These are phyloP conservation scores for Fissipunctia ypsillon DNA, from an alignment of 2,888 invertebrate genomes.

Conservation along the genomic window DNA sequence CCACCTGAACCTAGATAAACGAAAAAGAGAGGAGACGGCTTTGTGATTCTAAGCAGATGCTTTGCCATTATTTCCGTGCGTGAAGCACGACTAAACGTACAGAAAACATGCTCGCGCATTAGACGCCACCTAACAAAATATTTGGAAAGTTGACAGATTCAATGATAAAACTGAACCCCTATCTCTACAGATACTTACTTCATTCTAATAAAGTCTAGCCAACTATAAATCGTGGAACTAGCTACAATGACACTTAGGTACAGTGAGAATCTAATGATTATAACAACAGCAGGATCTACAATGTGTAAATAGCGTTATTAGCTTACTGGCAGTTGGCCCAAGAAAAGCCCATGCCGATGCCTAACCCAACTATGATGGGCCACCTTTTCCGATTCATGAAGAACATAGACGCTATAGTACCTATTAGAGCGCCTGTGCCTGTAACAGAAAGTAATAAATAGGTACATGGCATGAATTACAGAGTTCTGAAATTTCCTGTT, in stretches of 20 bases:
- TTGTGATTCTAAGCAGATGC: too few relatives aligned
- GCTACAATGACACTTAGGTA: background rate
- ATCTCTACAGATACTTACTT: background rate
- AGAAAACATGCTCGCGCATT: background rate
- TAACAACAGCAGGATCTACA: background rate
- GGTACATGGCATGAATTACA: background rate
- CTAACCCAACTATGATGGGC: conserved; percentile 31
- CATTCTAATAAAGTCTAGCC: background rate
- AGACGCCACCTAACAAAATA: background rate
- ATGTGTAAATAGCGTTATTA: conserved; percentile 1
- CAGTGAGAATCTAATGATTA: conserved; percentile 18
- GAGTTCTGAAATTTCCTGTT: background rate
- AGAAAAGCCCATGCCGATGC: conserved; percentile 37
- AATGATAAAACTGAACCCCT: background rate
- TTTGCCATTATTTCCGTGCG: too few relatives aligned
- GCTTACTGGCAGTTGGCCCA: conserved; percentile 43
- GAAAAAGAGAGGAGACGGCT: too few relatives aligned
- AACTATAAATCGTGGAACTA: conserved; percentile 1
- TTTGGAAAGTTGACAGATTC: background rate
- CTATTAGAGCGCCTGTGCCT: conserved; percentile 43
- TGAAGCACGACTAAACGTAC: background rate
- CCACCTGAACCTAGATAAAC: too few relatives aligned
- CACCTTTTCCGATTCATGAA: conserved; percentile 33
- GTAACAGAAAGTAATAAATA: conserved; percentile 18
- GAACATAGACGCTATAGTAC: conserved; percentile 33